Conservation (phyloP, 2,888 invertebrate species). For the Chrysomela aeneicollis region DNA sequence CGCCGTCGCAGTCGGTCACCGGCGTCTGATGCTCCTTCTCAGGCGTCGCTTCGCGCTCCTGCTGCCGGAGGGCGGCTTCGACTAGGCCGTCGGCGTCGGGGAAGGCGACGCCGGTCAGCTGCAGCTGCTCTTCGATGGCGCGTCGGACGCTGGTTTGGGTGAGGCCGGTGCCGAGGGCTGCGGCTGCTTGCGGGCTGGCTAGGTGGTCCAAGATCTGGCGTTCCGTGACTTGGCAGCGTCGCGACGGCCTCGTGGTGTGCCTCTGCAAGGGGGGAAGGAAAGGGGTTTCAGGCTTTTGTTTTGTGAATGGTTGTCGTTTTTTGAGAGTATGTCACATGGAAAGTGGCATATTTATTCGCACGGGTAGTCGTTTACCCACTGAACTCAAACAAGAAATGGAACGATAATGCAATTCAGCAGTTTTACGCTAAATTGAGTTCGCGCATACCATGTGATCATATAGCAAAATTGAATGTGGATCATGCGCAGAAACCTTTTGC, state of each 20-base stretch:
- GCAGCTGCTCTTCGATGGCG: slow-evolving; percentile 67
- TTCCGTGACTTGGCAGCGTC: slow-evolving; percentile 50
- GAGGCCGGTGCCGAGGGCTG: slow-evolving; percentile 69
- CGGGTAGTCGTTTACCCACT: too few species aligned
- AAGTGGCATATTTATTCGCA: too few species aligned
- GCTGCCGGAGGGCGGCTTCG: slow-evolving; percentile 75
- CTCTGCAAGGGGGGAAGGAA: slow-evolving; percentile 29
- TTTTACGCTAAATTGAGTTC: too few species aligned
- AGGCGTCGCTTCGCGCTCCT: slow-evolving; percentile 67
- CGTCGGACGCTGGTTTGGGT: slow-evolving; percentile 67
- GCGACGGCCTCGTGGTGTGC: slow-evolving; percentile 35
- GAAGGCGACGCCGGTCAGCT: slow-evolving; percentile 69
- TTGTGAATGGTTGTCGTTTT: too few species aligned
- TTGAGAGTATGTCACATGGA: too few species aligned
- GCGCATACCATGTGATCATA: too few species aligned
- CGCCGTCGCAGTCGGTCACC: background rate
- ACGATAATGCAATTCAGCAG: too few species aligned
- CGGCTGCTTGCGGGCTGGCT: slow-evolving; percentile 60
- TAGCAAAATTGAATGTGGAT: too few species aligned
- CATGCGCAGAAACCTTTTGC: too few species aligned
- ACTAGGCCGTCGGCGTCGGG: slow-evolving; percentile 75
- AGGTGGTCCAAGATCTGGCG: slow-evolving; percentile 61
- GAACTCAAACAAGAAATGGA: too few species aligned
- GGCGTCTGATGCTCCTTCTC: slow-evolving; percentile 20
- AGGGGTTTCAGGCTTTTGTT: too few species aligned